These are phyloP conservation scores for Lithodes maja DNA, from an alignment of 2,888 invertebrate genomes.

Conservation along the genomic window DNA sequence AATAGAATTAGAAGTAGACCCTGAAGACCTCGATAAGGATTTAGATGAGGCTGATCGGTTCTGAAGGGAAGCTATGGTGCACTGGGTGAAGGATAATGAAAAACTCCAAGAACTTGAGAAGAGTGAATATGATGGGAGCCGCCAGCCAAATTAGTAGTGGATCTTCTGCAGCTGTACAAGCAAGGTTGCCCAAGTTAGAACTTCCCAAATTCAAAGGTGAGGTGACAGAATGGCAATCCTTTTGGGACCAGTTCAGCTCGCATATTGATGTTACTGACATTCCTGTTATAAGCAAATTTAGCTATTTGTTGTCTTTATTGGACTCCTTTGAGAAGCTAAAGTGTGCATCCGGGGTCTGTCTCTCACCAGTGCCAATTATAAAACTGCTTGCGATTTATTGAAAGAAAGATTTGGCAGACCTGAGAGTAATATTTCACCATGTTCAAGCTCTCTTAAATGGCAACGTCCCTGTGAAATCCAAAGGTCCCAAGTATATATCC, in stretches of 20 bases:
- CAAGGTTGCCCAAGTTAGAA: neutral
- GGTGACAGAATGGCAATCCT: constrained; percentile 21
- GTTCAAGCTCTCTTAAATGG: neutral
- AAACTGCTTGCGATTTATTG: constrained; percentile 7
- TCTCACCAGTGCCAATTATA: neutral
- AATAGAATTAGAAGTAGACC: too few species aligned
- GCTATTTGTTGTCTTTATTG: constrained; percentile 9
- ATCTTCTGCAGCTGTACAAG: neutral
- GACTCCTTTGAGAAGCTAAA: constrained; percentile 1
- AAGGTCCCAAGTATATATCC: neutral
- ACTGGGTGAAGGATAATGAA: too few species aligned
- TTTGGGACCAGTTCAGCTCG: constrained; percentile 8
- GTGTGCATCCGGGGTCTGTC: neutral
- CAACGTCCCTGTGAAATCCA: too few species aligned
- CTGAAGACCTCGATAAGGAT: too few species aligned
- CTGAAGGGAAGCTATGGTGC: too few species aligned
- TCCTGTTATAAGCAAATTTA: constrained; percentile 23
- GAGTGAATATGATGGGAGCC: too few species aligned
- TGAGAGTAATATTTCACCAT: constrained; percentile 16
- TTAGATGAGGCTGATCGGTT: too few species aligned
- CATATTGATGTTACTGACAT: neutral
- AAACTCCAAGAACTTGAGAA: too few species aligned
- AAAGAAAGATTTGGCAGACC: constrained; percentile 6
- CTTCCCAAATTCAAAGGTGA: constrained; percentile 9
- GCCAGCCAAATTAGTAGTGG: too few species aligned